Percentiles rank a stretch among this genome's conserved stretches.
Conservation (phyloP, 2,113 vertebrate genomes). For the Hippocampus barbouri region DNA sequence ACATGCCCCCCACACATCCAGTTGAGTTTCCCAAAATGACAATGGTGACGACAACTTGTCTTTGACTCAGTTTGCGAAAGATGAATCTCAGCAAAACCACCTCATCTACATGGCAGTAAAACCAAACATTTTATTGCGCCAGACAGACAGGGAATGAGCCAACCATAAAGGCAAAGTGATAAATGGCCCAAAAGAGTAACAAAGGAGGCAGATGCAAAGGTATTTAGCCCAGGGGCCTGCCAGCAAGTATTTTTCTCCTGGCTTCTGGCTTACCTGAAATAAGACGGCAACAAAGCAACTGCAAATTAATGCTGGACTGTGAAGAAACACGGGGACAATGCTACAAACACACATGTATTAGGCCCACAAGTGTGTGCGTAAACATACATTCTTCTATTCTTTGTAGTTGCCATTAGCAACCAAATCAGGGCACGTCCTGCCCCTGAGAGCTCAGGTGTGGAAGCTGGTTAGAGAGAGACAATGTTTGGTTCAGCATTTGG, state of each 20-base stretch:
- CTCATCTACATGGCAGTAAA: conserved; percentile 35
- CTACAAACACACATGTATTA: conserved; percentile 3
- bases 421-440: conserved; percentile 26
- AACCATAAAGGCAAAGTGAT: conserved; percentile 29
- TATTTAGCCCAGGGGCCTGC: conserved; percentile 45
- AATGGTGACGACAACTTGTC: background rate
- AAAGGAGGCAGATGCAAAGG: conserved; percentile 33
- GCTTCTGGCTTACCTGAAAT: conserved; percentile 42
- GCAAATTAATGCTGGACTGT: conserved; percentile 48
- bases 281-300: conserved; percentile 30
- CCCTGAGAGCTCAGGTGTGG: conserved; percentile 41
- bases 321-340: conserved; percentile 7
- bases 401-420: conserved; percentile 45
- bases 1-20: background rate
- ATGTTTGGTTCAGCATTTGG: conserved; percentile 20
- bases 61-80: conserved; percentile 14
- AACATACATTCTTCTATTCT: conserved; percentile 14
- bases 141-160: conserved; percentile 34
- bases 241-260: conserved; percentile 41
- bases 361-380: background rate
- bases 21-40: background rate
- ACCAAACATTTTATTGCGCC: conserved; percentile 28
- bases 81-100: conserved; percentile 35
- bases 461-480: conserved; percentile 42
- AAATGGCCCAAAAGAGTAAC: conserved; percentile 25